Percentiles rank a stretch among this genome's conserved stretches.
phyloP scores from a whole-genome alignment of 2,113 vertebrate species.

The Nerophis ophidion region DNA sequence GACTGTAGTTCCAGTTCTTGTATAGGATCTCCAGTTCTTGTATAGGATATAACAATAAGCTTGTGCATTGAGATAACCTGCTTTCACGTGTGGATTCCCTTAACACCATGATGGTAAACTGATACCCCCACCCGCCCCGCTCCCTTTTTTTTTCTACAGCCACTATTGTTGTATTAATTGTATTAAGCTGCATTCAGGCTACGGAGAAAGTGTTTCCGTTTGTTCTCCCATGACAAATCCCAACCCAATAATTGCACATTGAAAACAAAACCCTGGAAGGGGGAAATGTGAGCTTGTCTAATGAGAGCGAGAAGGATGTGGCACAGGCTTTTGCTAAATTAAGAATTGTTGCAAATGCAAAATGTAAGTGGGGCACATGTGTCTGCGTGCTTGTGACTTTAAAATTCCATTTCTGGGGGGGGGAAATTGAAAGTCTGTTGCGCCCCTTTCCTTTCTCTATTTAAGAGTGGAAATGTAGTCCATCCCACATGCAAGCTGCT shows the following conservation, averaged over 20 bases:
- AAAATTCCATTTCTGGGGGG: slow-evolving; percentile 33
- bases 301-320: slow-evolving; percentile 8
- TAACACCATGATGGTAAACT: too few relatives aligned
- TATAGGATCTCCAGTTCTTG: too few relatives aligned
- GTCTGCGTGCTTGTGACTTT: slow-evolving; percentile 9
- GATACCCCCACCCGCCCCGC: too few relatives aligned
- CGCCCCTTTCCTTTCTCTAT: neutral
- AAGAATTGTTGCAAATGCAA: slow-evolving; percentile 26
- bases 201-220: slow-evolving; percentile 24
- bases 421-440: slow-evolving; percentile 24
- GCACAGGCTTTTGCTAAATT: slow-evolving; percentile 6
- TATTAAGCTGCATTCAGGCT: slow-evolving; percentile 29
- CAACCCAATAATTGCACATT: slow-evolving; percentile 41
- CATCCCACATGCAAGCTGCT: slow-evolving; percentile 50
- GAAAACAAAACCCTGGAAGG: neutral
- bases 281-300: neutral
- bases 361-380: slow-evolving; percentile 20
- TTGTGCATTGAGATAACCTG: neutral
- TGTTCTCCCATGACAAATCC: slow-evolving; percentile 27
- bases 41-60: too few relatives aligned
- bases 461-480: slow-evolving; percentile 38
- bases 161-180: slow-evolving; percentile 10
- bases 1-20: too few relatives aligned
- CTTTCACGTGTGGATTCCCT: neutral
- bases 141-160: neutral